Base-by-base conservation (phyloP, 1,140 invertebrate species). In the Drosophila navojoa region DNA sequence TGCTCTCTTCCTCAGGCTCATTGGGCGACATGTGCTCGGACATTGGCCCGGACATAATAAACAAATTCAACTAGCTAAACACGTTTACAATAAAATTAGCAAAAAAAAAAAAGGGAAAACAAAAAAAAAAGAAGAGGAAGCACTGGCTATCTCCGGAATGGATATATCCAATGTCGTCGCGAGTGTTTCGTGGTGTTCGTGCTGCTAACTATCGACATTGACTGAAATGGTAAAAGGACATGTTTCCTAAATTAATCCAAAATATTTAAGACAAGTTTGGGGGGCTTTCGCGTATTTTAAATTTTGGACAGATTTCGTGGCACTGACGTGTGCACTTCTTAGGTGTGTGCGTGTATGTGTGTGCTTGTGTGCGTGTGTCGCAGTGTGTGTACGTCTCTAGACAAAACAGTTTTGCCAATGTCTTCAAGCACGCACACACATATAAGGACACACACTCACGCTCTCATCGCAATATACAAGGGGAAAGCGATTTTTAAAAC, bases 301-400 rank as follows among this genome's bases (percentile, higher is more conserved):
- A 25, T 35, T 50, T 54, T 66, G 11, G 32, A 9, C 50, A 29
- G 60, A 76, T 59, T 81, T 86, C 81, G 81, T 86, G 81, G 81
- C 81, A 86, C 81, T 86, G 81, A 86, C 81, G 81, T 86, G 81
- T 86, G 81, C 81, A 81, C 77, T 73, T 77, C 64, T 59, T 63
- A 22, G 38, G 32, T 64, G 67, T 72, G 35, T 76, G 67, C 7
- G 55, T 76, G 66, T 38, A 15, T 16, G 6, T 16, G 5, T 16
- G 35, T 44, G 62, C 42, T 29, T 25, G 61, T 53, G 50, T 49
- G 6, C n/a, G 42, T 44, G 42, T 15, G 11, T 15, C 4, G 58
- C 45, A 52, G 59, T 47, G 38, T 27, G 61, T 50, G 50, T 53
- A 42, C 47, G 42, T 61, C 15, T 32, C 7, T 53, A 16, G 16